These are phyloP conservation scores for Pteropus rufus DNA, from an alignment of 2,797 vertebrate species.

Conservation along the genomic window DNA sequence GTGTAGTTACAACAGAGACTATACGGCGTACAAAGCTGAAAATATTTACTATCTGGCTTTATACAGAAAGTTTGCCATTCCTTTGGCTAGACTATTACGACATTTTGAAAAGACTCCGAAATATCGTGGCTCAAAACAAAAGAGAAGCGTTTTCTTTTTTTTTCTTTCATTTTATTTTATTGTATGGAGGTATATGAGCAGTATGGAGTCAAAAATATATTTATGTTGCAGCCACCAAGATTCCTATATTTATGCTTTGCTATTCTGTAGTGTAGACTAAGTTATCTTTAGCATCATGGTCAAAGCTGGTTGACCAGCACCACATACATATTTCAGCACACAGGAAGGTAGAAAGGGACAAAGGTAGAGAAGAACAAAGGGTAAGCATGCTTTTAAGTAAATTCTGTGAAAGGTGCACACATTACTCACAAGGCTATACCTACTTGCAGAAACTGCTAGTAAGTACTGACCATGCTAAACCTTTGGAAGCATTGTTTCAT, in stretches of 20 bases:
- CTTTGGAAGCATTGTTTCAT: background rate
- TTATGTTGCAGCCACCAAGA: background rate
- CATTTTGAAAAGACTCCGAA: background rate
- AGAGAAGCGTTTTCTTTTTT: background rate
- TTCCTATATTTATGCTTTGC: background rate
- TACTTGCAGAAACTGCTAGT: background rate
- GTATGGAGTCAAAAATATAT: background rate
- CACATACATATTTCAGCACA: too few species aligned
- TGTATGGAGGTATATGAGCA: background rate
- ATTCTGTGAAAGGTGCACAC: background rate
- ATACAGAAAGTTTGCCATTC: background rate
- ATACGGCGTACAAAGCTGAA: background rate
- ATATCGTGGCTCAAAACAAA: background rate
- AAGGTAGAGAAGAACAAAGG: background rate
- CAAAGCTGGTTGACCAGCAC: background rate
- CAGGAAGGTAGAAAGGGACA: background rate
- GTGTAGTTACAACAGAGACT: background rate
- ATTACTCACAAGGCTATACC: background rate
- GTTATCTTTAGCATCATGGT: background rate
- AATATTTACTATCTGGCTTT: background rate
- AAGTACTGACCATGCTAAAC: background rate
- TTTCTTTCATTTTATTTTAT: background rate
- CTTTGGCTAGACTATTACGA: background rate
- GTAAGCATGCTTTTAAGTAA: background rate
- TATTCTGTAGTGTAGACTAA: background rate